Conservation (phyloP, 1,140 invertebrate genomes). For the Drosophila paulistorum region DNA sequence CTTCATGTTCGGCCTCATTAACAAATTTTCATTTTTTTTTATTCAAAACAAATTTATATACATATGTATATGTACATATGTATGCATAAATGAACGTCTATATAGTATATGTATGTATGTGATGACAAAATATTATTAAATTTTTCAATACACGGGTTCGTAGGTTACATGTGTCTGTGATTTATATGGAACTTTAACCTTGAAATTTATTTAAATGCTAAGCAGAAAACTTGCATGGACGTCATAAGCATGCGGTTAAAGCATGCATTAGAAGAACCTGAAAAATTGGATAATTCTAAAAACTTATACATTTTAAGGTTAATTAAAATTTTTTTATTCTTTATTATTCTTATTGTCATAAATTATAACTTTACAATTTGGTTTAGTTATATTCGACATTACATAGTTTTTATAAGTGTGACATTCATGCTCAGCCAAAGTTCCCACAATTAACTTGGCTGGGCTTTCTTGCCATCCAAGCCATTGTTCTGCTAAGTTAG, state of each 20-base stretch:
- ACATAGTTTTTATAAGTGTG: too few species aligned
- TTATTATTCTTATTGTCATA: not conserved
- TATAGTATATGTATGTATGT: not conserved
- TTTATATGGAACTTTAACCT: conserved; percentile 70
- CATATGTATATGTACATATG: not conserved
- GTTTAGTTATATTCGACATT: too few species aligned
- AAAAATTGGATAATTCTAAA: not conserved
- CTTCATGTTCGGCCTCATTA: conserved; percentile 42
- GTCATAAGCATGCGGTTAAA: conserved; percentile 59
- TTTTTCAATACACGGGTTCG: conserved; percentile 57
- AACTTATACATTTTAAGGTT: not conserved
- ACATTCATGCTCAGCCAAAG: not conserved
- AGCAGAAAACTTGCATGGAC: conserved; percentile 51
- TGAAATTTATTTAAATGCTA: conserved; percentile 38
- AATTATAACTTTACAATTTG: not conserved
- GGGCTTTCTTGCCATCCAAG: conserved; percentile 18
- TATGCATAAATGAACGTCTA: too few species aligned
- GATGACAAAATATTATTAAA: conserved; percentile 12
- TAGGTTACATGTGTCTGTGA: conserved; percentile 62
- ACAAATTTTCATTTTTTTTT: conserved; percentile 53
- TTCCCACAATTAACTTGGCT: conserved; percentile 49
- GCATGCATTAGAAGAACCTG: conserved; percentile 38
- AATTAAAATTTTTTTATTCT: not conserved
- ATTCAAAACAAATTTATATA: conserved; percentile 16
- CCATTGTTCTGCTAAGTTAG: conserved; percentile 63